Conservation (phyloP, 1,140 invertebrate species). For the Armadillidium nasatum region DNA sequence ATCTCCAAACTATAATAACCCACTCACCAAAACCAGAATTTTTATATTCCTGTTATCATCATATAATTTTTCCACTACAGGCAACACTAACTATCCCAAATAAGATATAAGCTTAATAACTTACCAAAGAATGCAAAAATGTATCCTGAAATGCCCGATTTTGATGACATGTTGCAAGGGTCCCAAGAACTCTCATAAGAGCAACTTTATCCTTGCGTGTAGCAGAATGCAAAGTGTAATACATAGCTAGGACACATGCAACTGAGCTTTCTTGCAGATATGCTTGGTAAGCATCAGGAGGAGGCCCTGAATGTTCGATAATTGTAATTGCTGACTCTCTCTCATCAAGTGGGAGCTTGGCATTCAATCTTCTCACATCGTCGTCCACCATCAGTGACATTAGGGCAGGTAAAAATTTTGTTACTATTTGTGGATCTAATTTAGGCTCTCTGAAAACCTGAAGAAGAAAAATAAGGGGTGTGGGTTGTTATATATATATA, state of each 20-base stretch:
- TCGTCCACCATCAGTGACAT: conserved; percentile 97
- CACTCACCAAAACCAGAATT: no score
- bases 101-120: background rate
- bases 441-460: conserved; percentile 92
- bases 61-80: no score
- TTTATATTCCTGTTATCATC: no score
- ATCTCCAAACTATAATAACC: no score
- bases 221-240: conserved; percentile 84
- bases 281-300: conserved; percentile 85
- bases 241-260: conserved; percentile 88
- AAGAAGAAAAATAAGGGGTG: background rate
- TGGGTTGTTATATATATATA: no score
- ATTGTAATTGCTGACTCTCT: conserved; percentile 84
- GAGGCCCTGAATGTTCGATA: conserved; percentile 86
- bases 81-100: no score
- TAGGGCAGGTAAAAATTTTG: conserved; percentile 88
- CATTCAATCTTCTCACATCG: conserved; percentile 79
- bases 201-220: conserved; percentile 76
- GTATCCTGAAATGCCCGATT: conserved; percentile 91
- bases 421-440: conserved; percentile 83
- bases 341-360: conserved; percentile 87
- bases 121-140: conserved; percentile 70
- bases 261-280: conserved; percentile 85
- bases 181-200: conserved; percentile 78
- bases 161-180: conserved; percentile 81